These are phyloP conservation scores for Microplitis manilae DNA, from an alignment of 2,888 invertebrate species.

Conservation along the genomic window DNA sequence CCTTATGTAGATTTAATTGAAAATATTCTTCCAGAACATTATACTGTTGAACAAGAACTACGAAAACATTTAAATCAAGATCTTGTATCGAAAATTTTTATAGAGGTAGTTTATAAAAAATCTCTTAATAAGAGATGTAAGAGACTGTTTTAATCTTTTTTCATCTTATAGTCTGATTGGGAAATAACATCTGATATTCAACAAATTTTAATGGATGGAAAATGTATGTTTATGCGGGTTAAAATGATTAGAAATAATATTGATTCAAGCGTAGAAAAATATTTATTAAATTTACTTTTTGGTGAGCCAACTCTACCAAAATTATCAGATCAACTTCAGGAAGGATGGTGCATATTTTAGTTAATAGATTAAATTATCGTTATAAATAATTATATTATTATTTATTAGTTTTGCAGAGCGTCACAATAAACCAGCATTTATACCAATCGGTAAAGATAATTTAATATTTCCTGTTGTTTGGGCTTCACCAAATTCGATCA, in stretches of 20 bases:
- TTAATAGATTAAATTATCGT: background rate
- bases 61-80: conserved; percentile 61
- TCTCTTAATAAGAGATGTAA: background rate
- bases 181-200: conserved; percentile 56
- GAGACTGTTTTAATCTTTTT: conserved; percentile 3
- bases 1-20: conserved; percentile 65
- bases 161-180: conserved; percentile 57
- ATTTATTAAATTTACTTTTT: conserved; percentile 60
- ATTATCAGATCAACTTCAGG: conserved; percentile 50
- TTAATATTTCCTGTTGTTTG: conserved; percentile 61
- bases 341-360: conserved; percentile 59
- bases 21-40: conserved; percentile 61
- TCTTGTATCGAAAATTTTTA: conserved; percentile 58
- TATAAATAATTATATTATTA: background rate
- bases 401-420: conserved; percentile 59
- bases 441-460: conserved; percentile 55
- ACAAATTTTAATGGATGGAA: conserved; percentile 62
- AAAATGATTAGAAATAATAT: conserved; percentile 55
- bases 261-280: conserved; percentile 62
- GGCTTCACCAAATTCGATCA: conserved; percentile 64
- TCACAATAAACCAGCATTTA: conserved; percentile 59
- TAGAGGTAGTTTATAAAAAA: conserved; percentile 55
- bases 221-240: conserved; percentile 64
- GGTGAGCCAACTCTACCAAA: conserved; percentile 58
- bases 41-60: conserved; percentile 61